phyloP scores from a whole-genome alignment of 2,888 invertebrate genomes.

The Siphonodentalium dalli region DNA sequence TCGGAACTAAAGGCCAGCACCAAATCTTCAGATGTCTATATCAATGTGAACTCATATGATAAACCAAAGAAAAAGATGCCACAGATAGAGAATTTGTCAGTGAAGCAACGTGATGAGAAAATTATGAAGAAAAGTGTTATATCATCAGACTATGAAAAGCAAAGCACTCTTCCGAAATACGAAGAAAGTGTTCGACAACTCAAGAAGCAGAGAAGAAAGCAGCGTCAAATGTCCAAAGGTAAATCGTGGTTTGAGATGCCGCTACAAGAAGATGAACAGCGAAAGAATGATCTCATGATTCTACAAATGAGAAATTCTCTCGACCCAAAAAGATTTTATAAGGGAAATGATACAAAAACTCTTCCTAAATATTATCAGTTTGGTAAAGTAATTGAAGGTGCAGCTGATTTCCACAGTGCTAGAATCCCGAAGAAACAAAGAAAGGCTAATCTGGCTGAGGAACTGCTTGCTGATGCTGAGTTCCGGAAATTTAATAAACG shows the following conservation, averaged over 20 bases:
- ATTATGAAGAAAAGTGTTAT: conserved; percentile 73
- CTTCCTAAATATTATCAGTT: conserved; percentile 87
- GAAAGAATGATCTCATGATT: conserved; percentile 85
- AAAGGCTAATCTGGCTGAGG: conserved; percentile 90
- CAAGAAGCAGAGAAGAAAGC: conserved; percentile 70
- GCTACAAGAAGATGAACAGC: conserved; percentile 88
- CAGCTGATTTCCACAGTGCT: conserved; percentile 85
- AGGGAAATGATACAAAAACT: conserved; percentile 85
- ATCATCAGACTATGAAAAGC: conserved; percentile 74
- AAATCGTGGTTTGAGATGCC: conserved; percentile 88
- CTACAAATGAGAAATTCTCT: conserved; percentile 91
- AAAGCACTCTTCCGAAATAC: conserved; percentile 70
- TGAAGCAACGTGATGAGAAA: too few species aligned
- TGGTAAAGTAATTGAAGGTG: conserved; percentile 76
- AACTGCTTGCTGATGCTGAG: conserved; percentile 87
- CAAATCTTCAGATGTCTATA: too few species aligned
- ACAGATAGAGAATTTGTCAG: too few species aligned
- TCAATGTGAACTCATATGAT: too few species aligned
- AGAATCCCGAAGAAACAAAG: conserved; percentile 85
- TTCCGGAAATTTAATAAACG: conserved; percentile 68
- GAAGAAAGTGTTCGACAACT: conserved; percentile 71
- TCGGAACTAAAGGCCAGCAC: too few species aligned
- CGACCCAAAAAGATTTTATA: conserved; percentile 94
- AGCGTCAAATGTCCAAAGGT: conserved; percentile 83
- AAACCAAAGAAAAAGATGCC: too few species aligned